phyloP scores from a whole-genome alignment of 1,140 invertebrate species.

The Tetranychus urticae region DNA sequence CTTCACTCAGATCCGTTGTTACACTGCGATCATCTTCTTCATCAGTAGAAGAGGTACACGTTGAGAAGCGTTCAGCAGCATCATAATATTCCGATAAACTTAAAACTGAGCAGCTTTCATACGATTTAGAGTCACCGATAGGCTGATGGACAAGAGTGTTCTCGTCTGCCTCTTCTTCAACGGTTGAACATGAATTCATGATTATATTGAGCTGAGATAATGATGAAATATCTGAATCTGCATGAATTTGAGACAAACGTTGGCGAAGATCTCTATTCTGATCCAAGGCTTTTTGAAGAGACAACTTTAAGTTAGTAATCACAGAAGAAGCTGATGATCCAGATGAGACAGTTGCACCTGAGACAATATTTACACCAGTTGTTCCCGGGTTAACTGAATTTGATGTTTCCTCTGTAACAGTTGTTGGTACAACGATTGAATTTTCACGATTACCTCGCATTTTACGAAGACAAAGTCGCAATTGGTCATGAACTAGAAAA shows the following conservation, averaged over 20 bases:
- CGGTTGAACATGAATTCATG: neutral
- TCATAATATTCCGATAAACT: slow-evolving; percentile 62
- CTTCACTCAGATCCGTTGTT: slow-evolving; percentile 1
- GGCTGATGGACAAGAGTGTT: neutral
- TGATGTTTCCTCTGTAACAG: slow-evolving; percentile 35
- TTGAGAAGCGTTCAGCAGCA: slow-evolving; percentile 35
- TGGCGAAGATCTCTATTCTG: slow-evolving; percentile 44
- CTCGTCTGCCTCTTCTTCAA: neutral
- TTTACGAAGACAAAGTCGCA: slow-evolving; percentile 18
- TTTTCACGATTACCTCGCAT: too few relatives aligned
- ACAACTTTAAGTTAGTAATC: neutral
- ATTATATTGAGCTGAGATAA: slow-evolving; percentile 8
- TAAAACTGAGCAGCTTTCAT: slow-evolving; percentile 40
- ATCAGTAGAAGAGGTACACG: slow-evolving; percentile 22
- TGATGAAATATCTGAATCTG: slow-evolving; percentile 19
- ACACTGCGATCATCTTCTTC: slow-evolving; percentile 13
- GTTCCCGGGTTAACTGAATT: slow-evolving; percentile 24
- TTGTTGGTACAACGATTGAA: slow-evolving; percentile 19
- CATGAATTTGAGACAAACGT: slow-evolving; percentile 37
- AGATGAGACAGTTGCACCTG: slow-evolving; percentile 16
- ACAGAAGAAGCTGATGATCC: neutral
- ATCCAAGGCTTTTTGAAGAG: slow-evolving; percentile 26
- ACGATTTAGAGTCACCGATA: slow-evolving; percentile 6
- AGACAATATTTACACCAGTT: slow-evolving; percentile 22
- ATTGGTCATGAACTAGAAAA: slow-evolving; percentile 26